These are phyloP conservation scores for Lasioglossum malachurum DNA, from an alignment of 2,888 invertebrate species.

Conservation along the genomic window DNA sequence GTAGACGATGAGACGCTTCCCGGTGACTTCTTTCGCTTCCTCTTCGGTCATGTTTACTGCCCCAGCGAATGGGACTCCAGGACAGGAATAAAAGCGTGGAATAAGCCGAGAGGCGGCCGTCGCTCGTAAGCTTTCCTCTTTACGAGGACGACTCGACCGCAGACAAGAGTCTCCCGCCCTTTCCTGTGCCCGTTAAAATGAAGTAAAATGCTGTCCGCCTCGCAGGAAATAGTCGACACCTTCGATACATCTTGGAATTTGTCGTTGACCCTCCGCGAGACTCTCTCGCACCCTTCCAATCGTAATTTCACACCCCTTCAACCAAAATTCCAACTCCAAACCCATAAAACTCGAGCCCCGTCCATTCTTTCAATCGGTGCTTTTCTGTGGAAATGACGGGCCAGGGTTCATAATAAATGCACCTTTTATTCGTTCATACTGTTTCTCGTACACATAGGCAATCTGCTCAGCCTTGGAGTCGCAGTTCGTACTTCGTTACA, in stretches of 20 bases:
- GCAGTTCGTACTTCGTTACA: neutral
- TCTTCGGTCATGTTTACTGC: constrained; percentile 67
- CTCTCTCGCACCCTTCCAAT: neutral
- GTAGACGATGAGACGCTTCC: constrained; percentile 57
- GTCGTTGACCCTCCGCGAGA: neutral
- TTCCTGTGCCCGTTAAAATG: constrained; percentile 67
- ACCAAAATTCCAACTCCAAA: neutral
- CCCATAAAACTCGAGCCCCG: neutral
- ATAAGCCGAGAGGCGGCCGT: constrained; percentile 71
- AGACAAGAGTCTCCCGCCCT: constrained; percentile 77
- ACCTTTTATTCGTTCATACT: constrained; percentile 25
- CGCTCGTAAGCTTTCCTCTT: constrained; percentile 84
- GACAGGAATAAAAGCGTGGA: constrained; percentile 71
- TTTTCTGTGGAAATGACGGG: constrained; percentile 38
- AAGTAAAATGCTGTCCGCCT: constrained; percentile 65
- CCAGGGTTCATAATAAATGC: constrained; percentile 28
- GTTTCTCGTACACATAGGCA: constrained; percentile 18
- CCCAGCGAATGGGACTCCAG: constrained; percentile 62
- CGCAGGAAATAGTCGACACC: constrained; percentile 69
- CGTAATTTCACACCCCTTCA: neutral
- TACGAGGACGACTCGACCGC: constrained; percentile 84
- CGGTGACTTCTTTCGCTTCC: constrained; percentile 43
- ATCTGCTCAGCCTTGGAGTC: constrained; percentile 1
- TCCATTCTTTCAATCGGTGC: neutral
- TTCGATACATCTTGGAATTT: constrained; percentile 37